A percentile compares a stretch with the other conserved stretches of the same genome.
phyloP scores from a whole-genome alignment of 2,888 invertebrate genomes.

The Eledona agricola region DNA sequence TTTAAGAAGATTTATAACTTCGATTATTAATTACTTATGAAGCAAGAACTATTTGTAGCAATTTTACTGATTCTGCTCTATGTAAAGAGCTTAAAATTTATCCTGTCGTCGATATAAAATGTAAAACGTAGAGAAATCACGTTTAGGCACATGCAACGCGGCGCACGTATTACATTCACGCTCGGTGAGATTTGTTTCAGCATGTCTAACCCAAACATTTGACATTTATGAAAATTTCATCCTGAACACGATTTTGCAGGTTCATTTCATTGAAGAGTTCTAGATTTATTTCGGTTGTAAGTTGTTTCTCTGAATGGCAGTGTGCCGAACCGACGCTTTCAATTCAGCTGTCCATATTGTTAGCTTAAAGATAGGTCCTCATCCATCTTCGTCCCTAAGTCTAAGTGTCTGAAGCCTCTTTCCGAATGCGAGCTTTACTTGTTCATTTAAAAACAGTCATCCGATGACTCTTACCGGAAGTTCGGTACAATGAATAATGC shows the following conservation, averaged over 20 bases:
- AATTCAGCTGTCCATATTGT: constrained; percentile 54
- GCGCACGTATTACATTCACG: constrained; percentile 8
- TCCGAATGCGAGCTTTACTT: constrained; percentile 28
- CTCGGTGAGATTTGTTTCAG: neutral
- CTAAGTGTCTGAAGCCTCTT: constrained; percentile 30
- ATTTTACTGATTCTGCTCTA: no score
- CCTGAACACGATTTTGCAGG: constrained; percentile 32
- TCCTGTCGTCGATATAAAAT: no score
- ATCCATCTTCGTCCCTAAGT: constrained; percentile 50
- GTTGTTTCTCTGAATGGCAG: constrained; percentile 37
- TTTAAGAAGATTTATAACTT: no score
- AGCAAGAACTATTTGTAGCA: no score
- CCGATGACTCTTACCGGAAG: constrained; percentile 22
- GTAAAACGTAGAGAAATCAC: no score
- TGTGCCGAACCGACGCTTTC: constrained; percentile 46
- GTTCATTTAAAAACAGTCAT: constrained; percentile 33
- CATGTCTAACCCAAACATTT: constrained; percentile 6
- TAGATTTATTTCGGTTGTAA: constrained; percentile 37
- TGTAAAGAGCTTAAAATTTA: no score
- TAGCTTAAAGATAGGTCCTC: constrained; percentile 49
- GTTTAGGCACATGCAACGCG: constrained; percentile 3
- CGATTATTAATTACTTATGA: no score
- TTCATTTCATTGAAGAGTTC: constrained; percentile 35
- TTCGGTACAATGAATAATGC: no score
- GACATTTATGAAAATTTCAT: constrained; percentile 8